Percentiles rank a stretch among this genome's conserved stretches.
Evolutionary conservation across 92 coral and sea anemone genomes (phyloP).

Genomic region (Galaxea fascicularis): DNA sequence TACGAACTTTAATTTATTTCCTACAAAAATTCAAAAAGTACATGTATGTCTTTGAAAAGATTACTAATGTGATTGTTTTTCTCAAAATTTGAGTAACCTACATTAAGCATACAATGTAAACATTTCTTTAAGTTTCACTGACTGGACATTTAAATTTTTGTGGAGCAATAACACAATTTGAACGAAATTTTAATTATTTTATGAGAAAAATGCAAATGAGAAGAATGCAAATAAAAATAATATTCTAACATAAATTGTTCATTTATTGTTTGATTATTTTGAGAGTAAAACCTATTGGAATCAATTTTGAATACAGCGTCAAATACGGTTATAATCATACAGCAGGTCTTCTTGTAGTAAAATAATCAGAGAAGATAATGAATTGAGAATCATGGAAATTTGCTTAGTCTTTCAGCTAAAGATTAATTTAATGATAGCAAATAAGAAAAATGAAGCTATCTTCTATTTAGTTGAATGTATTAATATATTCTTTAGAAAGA

Average conservation of each 20-base stretch:
- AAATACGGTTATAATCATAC: neutral
- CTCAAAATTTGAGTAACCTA: no score
- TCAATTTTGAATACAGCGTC: neutral
- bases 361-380: neutral
- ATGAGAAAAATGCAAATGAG: neutral
- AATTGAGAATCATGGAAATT: no score
- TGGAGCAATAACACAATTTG: neutral
- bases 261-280: neutral
- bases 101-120: neutral
- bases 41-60: neutral
- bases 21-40: neutral
- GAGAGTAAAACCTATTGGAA: neutral
- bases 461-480: neutral
- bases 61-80: neutral
- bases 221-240: neutral
- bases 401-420: neutral
- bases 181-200: neutral
- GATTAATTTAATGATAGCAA: neutral
- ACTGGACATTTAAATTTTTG: no score
- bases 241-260: neutral
- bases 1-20: neutral
- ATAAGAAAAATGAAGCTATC: neutral
- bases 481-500: no score
- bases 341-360: neutral
- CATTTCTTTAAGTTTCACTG: no score